Evolutionary conservation across 2,888 invertebrate genomes (phyloP), one percentile per base, ranked within the genome.

Genomic region (Ochropacha duplaris): DNA sequence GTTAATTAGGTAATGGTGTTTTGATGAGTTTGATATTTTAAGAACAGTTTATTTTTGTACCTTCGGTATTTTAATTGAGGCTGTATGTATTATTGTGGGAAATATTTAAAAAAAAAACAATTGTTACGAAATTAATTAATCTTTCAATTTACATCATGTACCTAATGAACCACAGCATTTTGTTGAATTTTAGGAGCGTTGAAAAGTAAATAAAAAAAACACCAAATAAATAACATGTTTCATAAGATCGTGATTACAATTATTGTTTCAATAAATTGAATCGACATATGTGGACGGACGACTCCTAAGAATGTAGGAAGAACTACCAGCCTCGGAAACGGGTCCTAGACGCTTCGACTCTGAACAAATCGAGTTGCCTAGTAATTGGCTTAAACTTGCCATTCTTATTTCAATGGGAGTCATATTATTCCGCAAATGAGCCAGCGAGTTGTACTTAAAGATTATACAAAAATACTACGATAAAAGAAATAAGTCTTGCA

Each of bases 301-400:
- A 59, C 68, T 71, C 57, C 60, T 63, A 66, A 65, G 66, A 71
- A 69, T 68, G 62, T 71, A 73, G 72, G 72, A 76, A 44, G 16
- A 9, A 9, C 19, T n/a, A 44, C 19, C 19, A 78, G 68, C 61
- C 61, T 62, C 65, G 61, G 60, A 64, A 70, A 72, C 72, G 56
- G 61, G 74, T 68, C 60, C 52, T 59, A 57, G 54, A 54, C 54
- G 54, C 59, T 44, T 19, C 39, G 44, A 44, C 4, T 44, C 9
- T 57, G 61, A 66, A 64, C 58, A 66, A 68, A 71, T 65, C 69
- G 62, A 69, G 60, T 65, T 54, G 57, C 16, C n/a, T 16, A 66
- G 50, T 57, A 64, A 59, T 57, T 55, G 55, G 58, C 54, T 60
- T 60, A 57, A 65, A 12, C 31, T 31, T 31, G 31, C 12, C 11